Evolutionary conservation across 2,113 vertebrate genomes (phyloP), one percentile per base, ranked within the genome.

Genomic region (Sciurus niger): DNA sequence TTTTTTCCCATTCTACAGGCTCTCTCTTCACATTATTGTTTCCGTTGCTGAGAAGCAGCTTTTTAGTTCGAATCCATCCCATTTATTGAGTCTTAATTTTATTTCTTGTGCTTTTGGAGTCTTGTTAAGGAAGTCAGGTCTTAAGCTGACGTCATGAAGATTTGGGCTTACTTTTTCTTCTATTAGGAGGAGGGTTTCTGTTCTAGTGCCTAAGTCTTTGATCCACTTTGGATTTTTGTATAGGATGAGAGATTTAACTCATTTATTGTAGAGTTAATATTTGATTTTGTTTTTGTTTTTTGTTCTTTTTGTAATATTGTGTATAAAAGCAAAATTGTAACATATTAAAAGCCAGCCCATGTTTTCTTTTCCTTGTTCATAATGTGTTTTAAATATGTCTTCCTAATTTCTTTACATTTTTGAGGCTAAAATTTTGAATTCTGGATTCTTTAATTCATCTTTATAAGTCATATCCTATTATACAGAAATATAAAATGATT

Each of bases 241-340:
- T 48, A 48, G 46, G 6, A 9, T 48, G 46, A 48, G 46, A 48
- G 46, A 48, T 48, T 92, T 84, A 80, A 80, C 40, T 74, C 12
- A 84, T 79, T 90, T 90, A 86, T 80, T 40, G 8, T 76, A 80
- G 1, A 8, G 17, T 90, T 95, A 91, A 67, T 79, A 24, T 94
- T 83, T 96, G 20, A 18, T 51, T 92, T 87, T 77, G 32, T 40
- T 86, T 86, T 90, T 85, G 4, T 79, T 92, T 8, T 63, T 72
- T 70, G 4, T 83, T 90, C 3, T 86, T 95, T 95, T 72, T 37
- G 58, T 84, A 67, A 25, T 89, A 14, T 92, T 89, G 63, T 1
- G 25, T 55, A 43, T 86, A 90, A 77, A 86, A 40, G 68, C 20
- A 68, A 73, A 77, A 79, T 53, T 34, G 6, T 80, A 84, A 92